Evolutionary conservation across 2,113 vertebrate species (phyloP), one percentile per base, ranked within the genome.

Genomic region (Megaptera novaeangliae): DNA sequence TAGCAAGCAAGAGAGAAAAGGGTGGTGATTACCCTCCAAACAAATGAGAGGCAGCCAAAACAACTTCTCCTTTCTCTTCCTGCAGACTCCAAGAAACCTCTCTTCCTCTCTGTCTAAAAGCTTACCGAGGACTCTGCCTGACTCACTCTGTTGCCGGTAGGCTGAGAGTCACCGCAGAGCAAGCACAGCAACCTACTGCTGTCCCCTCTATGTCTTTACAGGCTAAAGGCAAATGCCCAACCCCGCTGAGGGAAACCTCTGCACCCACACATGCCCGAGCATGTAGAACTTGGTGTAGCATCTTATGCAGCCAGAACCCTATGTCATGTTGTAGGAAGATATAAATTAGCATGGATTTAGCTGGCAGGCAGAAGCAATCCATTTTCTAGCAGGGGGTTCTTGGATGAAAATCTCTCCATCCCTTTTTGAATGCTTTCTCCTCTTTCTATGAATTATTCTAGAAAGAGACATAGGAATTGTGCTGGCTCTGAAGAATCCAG

Each of bases 401-500:
- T 75, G 23, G 18, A 46, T 75, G 13, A 34, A 93, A 88, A 74
- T 55, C 14, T 84, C 68, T 46, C 57, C 11, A 23, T 72, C 14
- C 34, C 59, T 46, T 77, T 94, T 59, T n/a, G 20, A 93, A 59
- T 13, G 25, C 2, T 23, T 90, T 89, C 25, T 71, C 14, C 78
- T 71, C 39, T 93, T 93, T 49, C 61, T 52, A 3, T 71, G 57
- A 81, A 80, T 92, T 96, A 63, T 96, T 95, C 59, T 57, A 91
- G 91, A 8, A 63, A 86, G 55, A 98, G 31, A 6, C 44, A 81
- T 12, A 75, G 49, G 97, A 77, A 66, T 69, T 64, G 39, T 11
- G 17, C 92, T 68, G 23, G 8, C 61, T 44, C 31, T 72, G 11
- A 97, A 94, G 97, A 97, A 97, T 55, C 9, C 18, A 89, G 83